Evolutionary conservation across 2,888 invertebrate genomes (phyloP).

Genomic region (Bellardia pandia): DNA sequence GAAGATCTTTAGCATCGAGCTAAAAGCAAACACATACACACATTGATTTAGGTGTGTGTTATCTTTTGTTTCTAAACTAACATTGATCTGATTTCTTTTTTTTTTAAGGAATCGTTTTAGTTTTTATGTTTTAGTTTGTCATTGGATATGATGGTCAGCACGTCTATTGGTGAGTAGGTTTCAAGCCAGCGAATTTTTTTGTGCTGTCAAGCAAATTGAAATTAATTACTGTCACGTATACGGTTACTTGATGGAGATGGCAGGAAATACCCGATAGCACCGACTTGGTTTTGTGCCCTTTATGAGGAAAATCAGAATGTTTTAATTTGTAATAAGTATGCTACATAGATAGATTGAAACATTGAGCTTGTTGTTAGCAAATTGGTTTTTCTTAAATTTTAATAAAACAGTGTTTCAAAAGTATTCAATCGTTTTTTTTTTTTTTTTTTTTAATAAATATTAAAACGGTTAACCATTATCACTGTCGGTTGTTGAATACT

Average conservation of each 20-base stretch:
- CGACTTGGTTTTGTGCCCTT: no score
- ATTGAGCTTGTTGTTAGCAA: no score
- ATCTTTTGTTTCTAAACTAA: constrained; percentile 31
- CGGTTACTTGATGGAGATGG: background rate
- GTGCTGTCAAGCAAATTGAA: constrained; percentile 65
- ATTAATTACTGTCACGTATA: constrained; percentile 64
- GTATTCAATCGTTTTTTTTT: no score
- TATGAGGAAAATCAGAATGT: background rate
- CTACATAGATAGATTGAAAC: no score
- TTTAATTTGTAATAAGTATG: background rate
- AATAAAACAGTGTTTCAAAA: no score
- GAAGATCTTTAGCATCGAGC: background rate
- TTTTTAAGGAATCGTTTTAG: background rate
- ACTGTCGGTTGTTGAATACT: no score
- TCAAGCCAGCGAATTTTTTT: constrained; percentile 30
- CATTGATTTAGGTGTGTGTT: background rate
- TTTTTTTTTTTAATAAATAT: no score
- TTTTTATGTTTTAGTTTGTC: constrained; percentile 3
- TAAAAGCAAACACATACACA: background rate
- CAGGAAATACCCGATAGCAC: background rate
- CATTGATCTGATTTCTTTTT: constrained; percentile 18
- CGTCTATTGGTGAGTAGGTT: background rate
- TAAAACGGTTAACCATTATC: no score
- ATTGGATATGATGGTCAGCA: constrained; percentile 19
- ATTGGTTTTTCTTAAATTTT: no score